These are phyloP conservation scores for Meriones unguiculatus DNA, from an alignment of 2,113 vertebrate genomes.

Conservation along the genomic window DNA sequence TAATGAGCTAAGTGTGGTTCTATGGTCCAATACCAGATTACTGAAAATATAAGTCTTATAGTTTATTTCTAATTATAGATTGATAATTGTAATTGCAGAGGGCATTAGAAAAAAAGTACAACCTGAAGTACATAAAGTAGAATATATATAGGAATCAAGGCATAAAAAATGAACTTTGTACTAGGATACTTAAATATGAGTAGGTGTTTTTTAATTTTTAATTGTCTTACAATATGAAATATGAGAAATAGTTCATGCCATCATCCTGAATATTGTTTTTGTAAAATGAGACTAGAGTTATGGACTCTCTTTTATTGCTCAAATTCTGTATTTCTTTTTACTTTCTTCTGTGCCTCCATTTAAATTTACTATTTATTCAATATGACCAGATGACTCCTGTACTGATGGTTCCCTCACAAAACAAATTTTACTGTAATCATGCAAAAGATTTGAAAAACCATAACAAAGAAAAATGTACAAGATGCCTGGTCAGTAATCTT, in stretches of 20 bases:
- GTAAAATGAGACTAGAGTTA: not conserved
- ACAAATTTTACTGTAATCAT: not conserved
- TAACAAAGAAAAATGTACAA: not conserved
- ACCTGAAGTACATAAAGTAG: not conserved
- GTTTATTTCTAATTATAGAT: not conserved
- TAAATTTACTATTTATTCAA: not conserved
- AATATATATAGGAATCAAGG: not conserved
- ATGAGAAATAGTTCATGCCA: not conserved
- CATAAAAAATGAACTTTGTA: not conserved
- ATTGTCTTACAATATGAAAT: not conserved
- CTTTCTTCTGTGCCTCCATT: not conserved
- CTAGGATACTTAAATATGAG: not conserved
- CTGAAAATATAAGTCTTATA: not conserved
- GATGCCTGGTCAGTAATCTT: not conserved
- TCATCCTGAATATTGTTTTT: not conserved
- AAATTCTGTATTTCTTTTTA: not conserved
- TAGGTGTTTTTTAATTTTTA: not conserved
- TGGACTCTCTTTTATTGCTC: not conserved
- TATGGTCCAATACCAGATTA: not conserved
- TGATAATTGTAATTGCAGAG: not conserved
- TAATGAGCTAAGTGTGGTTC: not conserved
- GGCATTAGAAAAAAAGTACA: not conserved
- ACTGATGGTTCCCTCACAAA: not conserved
- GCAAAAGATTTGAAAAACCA: not conserved
- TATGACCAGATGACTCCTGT: not conserved